A percentile compares a stretch with the other conserved stretches of the same genome.
These are phyloP conservation scores for Phengaris alcon DNA, from an alignment of 2,888 invertebrate genomes.

Conservation along the genomic window DNA sequence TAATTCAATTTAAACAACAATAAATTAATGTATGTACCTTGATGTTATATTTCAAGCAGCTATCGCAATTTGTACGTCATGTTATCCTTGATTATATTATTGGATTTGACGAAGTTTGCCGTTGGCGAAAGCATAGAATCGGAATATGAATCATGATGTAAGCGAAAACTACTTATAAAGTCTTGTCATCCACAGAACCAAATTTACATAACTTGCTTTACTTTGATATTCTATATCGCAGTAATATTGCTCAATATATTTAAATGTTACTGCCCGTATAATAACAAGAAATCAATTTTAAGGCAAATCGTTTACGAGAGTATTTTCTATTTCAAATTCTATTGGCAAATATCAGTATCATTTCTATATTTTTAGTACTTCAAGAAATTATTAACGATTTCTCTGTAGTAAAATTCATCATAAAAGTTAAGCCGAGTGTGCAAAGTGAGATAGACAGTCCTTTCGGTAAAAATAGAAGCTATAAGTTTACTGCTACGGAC, in stretches of 20 bases:
- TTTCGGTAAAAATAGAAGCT: slow-evolving; percentile 16
- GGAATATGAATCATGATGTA: slow-evolving; percentile 23
- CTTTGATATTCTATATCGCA: slow-evolving; percentile 6
- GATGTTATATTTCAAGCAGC: neutral
- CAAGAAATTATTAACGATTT: neutral
- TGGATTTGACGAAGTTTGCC: slow-evolving; percentile 5
- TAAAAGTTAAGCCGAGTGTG: slow-evolving; percentile 17
- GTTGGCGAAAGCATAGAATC: neutral
- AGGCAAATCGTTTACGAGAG: neutral
- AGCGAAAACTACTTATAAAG: slow-evolving; percentile 27
- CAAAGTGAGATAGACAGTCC: slow-evolving; percentile 6
- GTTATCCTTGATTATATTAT: slow-evolving; percentile 4
- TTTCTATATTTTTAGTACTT: neutral
- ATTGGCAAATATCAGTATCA: neutral
- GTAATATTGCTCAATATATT: neutral
- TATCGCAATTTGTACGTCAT: neutral
- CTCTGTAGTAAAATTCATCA: neutral
- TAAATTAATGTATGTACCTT: neutral
- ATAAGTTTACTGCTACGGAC: neutral
- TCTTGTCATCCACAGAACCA: slow-evolving; percentile 23
- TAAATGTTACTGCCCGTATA: neutral
- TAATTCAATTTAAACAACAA: too few species aligned
- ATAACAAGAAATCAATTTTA: slow-evolving; percentile 3
- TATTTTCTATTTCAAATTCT: neutral
- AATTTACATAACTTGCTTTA: slow-evolving; percentile 25